phyloP scores from a whole-genome alignment of 2,888 invertebrate species.

The Polydrusus cervinus region DNA sequence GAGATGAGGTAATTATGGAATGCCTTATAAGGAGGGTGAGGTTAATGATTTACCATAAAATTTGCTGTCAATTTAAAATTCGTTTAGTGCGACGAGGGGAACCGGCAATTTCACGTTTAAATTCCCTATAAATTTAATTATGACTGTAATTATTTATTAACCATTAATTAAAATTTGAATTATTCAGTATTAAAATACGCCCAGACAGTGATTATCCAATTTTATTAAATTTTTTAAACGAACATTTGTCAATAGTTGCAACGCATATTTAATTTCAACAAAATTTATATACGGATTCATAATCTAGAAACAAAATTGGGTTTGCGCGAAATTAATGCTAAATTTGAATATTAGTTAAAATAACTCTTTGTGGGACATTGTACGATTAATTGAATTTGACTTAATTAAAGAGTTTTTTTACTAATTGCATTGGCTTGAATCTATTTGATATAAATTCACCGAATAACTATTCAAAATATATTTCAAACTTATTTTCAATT shows the following conservation, averaged over 20 bases:
- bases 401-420: slow-evolving; percentile 6
- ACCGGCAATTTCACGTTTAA: slow-evolving; percentile 55
- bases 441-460: not conserved
- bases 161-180: slow-evolving; percentile 48
- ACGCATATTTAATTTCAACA: slow-evolving; percentile 32
- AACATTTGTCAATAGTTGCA: slow-evolving; percentile 41
- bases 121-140: slow-evolving; percentile 58
- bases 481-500: not conserved
- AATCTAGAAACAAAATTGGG: slow-evolving; percentile 28
- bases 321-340: slow-evolving; percentile 15
- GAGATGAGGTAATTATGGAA: no score
- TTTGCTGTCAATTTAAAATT: slow-evolving; percentile 36
- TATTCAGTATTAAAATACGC: slow-evolving; percentile 43
- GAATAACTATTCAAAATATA: no score
- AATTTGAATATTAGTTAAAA: slow-evolving; percentile 25
- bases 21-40: not conserved
- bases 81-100: slow-evolving; percentile 29
- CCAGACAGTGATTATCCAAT: slow-evolving; percentile 34
- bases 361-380: slow-evolving; percentile 21
- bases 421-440: not conserved
- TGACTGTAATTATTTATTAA: slow-evolving; percentile 55
- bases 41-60: slow-evolving; percentile 30
- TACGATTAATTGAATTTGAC: slow-evolving; percentile 28
- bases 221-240: slow-evolving; percentile 33
- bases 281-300: slow-evolving; percentile 32